These are phyloP conservation scores for Cylas formicarius DNA, from an alignment of 1,140 invertebrate species.

Conservation along the genomic window DNA sequence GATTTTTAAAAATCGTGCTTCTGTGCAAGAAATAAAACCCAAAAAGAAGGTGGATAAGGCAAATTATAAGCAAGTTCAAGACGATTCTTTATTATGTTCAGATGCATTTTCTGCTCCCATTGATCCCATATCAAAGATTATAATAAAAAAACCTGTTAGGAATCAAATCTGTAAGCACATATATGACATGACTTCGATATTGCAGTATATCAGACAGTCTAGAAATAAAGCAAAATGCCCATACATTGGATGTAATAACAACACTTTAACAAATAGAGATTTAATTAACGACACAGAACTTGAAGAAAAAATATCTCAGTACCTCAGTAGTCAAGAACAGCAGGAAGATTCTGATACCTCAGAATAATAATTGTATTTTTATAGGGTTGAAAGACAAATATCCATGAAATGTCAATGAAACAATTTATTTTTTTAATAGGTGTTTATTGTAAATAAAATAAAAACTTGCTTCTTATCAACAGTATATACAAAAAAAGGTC, in stretches of 20 bases:
- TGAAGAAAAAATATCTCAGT: conserved; percentile 19
- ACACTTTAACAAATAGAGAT: conserved; percentile 21
- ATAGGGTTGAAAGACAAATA: no score
- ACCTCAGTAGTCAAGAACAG: conserved; percentile 13
- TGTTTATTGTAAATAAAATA: no score
- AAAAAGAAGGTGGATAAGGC: conserved; percentile 12
- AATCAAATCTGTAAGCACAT: conserved; percentile 30
- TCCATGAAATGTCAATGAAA: no score
- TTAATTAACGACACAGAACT: conserved; percentile 24
- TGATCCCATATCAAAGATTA: conserved; percentile 31
- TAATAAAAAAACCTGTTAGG: conserved; percentile 28
- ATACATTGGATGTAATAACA: conserved; percentile 31
- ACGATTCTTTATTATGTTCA: conserved; percentile 28
- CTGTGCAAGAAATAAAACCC: conserved; percentile 17
- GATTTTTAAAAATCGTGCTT: conserved; percentile 14
- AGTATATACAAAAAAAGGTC: no score
- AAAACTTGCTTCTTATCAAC: no score
- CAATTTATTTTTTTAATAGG: no score
- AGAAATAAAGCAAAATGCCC: conserved; percentile 31
- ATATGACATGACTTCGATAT: conserved; percentile 29
- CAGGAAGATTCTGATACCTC: conserved; percentile 7
- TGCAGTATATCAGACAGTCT: conserved; percentile 28
- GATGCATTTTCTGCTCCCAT: conserved; percentile 28
- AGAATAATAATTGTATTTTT: no score
- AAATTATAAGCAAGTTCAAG: conserved; percentile 25